phyloP scores from a whole-genome alignment of 2,888 invertebrate genomes.

The Amphipyra tragopoginis region DNA sequence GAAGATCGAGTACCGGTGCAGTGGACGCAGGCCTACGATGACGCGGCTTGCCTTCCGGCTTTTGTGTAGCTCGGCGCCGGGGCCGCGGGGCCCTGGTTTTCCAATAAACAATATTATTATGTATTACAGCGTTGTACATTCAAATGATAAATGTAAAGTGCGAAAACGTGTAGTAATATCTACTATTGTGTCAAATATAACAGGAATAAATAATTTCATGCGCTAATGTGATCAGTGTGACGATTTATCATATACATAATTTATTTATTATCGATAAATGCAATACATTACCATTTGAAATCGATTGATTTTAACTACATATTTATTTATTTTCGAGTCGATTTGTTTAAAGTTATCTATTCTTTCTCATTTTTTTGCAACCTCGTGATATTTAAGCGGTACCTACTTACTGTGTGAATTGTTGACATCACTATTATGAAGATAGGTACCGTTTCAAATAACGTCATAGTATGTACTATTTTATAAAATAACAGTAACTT shows the following conservation, averaged over 20 bases:
- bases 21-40: conserved; percentile 13
- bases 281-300: conserved; percentile 7
- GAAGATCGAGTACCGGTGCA: conserved; percentile 30
- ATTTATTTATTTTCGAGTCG: not conserved
- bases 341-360: conserved; percentile 1
- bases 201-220: conserved; percentile 29
- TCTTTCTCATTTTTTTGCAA: not conserved
- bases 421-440: conserved; percentile 25
- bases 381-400: too few species aligned
- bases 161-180: conserved; percentile 38
- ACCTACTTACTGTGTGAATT: too few species aligned
- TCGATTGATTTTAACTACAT: conserved; percentile 6
- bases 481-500: too few species aligned
- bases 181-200: conserved; percentile 16
- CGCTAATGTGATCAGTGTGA: conserved; percentile 7
- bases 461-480: conserved; percentile 9
- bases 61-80: conserved; percentile 50
- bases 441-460: conserved; percentile 36
- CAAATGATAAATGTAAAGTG: conserved; percentile 54
- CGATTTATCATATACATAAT: conserved; percentile 34
- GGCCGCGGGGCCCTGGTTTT: conserved; percentile 33
- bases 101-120: conserved; percentile 36
- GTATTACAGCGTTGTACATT: conserved; percentile 44
- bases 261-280: conserved; percentile 28
- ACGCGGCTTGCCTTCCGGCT: conserved; percentile 66